phyloP scores from a whole-genome alignment of 2,797 vertebrate species.

The Threskiornis aethiopicus region DNA sequence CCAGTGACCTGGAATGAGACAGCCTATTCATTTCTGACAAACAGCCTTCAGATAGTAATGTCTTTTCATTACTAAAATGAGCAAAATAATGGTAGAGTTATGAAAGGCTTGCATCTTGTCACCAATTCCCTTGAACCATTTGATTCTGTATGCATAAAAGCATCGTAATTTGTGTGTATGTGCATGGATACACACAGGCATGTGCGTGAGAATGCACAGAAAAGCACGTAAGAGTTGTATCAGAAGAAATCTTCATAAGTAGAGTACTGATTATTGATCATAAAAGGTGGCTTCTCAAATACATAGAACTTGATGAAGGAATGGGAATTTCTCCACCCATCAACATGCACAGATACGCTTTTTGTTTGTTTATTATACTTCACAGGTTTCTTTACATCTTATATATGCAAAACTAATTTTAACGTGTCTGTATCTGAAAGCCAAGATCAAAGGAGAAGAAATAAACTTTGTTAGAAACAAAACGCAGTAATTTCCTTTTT shows the following conservation, averaged over 20 bases:
- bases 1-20: conserved; percentile 51
- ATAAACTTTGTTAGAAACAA: background rate
- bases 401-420: background rate
- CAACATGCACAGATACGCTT: background rate
- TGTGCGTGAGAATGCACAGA: background rate
- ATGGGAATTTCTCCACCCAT: background rate
- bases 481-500: background rate
- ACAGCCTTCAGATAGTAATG: conserved; percentile 33
- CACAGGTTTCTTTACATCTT: background rate
- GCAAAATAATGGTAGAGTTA: conserved; percentile 28
- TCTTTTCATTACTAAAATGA: conserved; percentile 32
- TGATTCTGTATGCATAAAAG: background rate
- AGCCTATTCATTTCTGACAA: conserved; percentile 55
- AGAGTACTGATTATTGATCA: background rate
- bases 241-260: background rate
- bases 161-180: background rate
- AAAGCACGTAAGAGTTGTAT: background rate
- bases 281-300: background rate
- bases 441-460: background rate
- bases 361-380: background rate
- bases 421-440: background rate
- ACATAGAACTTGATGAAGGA: background rate
- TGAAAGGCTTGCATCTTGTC: conserved; percentile 1
- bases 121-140: background rate
- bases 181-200: fast-evolving